Percentiles rank a stretch among this genome's conserved stretches.
Evolutionary conservation across 1,140 invertebrate species (phyloP).

Genomic region (Eubasilissa regina): DNA sequence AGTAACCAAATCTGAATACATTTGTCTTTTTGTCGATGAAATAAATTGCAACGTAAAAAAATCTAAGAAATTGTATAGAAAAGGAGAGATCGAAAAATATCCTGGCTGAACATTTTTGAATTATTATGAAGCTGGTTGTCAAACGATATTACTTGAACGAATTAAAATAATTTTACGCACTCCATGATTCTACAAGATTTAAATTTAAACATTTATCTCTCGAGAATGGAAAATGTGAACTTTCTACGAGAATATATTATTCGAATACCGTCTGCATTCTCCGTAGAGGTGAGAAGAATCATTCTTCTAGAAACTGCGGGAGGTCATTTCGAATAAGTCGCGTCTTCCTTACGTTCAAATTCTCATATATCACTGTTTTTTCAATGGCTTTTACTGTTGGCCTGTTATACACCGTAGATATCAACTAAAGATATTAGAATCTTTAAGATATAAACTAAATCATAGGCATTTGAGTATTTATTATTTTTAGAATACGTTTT

Average conservation of each 20-base stretch:
- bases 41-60: too few relatives aligned
- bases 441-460: conserved; percentile 36
- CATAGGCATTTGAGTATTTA: conserved; percentile 1
- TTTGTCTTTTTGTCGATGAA: too few relatives aligned
- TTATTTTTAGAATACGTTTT: neutral
- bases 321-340: conserved; percentile 58
- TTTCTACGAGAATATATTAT: conserved; percentile 17
- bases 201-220: conserved; percentile 35
- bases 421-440: neutral
- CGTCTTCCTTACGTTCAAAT: conserved; percentile 53
- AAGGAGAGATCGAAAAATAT: too few relatives aligned
- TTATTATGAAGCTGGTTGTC: too few relatives aligned
- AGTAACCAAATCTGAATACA: too few relatives aligned
- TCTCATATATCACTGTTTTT: conserved; percentile 58
- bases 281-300: conserved; percentile 22
- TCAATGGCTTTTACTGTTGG: conserved; percentile 47
- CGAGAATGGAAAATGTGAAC: conserved; percentile 7
- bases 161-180: conserved; percentile 25
- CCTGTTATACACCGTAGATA: conserved; percentile 14
- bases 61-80: too few relatives aligned
- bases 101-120: too few relatives aligned
- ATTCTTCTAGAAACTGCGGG: conserved; percentile 48
- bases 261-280: conserved; percentile 33
- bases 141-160: too few relatives aligned
- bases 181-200: neutral